These are phyloP conservation scores for Apostichopus japonicus DNA, from an alignment of 35 echinoderm and acorn worm species.

Conservation along the genomic window DNA sequence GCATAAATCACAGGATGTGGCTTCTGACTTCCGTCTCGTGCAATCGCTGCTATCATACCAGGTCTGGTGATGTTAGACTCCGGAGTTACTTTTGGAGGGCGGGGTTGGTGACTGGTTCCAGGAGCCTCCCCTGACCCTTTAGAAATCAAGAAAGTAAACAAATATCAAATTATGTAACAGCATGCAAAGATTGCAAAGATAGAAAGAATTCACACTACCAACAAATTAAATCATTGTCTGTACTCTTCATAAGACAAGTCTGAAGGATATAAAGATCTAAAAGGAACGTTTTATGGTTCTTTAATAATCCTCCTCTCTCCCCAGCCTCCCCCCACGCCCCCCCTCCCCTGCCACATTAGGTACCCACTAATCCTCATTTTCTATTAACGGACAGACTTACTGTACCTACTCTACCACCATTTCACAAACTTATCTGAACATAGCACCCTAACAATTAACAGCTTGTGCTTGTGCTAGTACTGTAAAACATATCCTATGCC, in stretches of 20 bases:
- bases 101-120: background rate
- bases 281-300: background rate
- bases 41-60: conserved; percentile 84
- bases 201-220: no score
- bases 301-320: background rate
- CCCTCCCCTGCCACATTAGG: no score
- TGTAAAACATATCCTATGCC: no score
- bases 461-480: no score
- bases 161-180: background rate
- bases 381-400: no score
- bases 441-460: no score
- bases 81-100: background rate
- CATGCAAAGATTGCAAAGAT: no score
- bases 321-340: background rate
- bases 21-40: conserved; percentile 81
- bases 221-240: no score
- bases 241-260: no score
- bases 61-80: conserved; percentile 40
- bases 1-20: conserved; percentile 83
- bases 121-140: background rate
- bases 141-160: background rate
- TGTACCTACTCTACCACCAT: no score
- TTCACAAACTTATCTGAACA: no score
- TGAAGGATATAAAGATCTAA: background rate
- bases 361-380: no score